Percentiles rank a stretch among this genome's conserved stretches.
These are phyloP conservation scores for Neuroterus valhalla DNA, from an alignment of 1,140 invertebrate species.

Conservation along the genomic window DNA sequence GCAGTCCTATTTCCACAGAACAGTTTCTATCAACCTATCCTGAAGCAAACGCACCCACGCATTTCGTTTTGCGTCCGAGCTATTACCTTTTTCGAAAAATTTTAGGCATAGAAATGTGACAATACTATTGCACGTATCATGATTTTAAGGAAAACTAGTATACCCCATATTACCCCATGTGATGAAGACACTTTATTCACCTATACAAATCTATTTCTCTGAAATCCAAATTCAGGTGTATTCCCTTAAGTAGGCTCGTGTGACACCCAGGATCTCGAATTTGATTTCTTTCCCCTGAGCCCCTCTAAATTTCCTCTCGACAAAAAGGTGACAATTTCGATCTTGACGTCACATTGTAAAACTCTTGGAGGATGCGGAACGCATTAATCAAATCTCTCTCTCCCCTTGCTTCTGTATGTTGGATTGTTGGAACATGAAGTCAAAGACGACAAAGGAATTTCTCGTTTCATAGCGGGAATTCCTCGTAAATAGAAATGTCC, in stretches of 20 bases:
- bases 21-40: no score
- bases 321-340: conserved; percentile 17
- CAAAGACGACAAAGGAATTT: conserved; percentile 26
- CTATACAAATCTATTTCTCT: background rate
- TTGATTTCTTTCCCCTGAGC: conserved; percentile 11
- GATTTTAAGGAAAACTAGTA: conserved; percentile 13
- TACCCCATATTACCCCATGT: background rate
- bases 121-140: background rate
- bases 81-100: no score
- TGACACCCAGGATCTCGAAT: conserved; percentile 2
- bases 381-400: conserved; percentile 21
- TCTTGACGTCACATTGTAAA: conserved; percentile 18
- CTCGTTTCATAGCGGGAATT: conserved; percentile 29
- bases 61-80: no score
- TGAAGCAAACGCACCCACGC: no score
- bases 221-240: conserved; percentile 21
- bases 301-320: conserved; percentile 17
- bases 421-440: conserved; percentile 23
- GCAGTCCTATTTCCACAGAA: no score
- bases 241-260: conserved; percentile 25
- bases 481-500: conserved; percentile 29
- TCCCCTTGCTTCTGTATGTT: conserved; percentile 16
- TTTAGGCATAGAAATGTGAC: no score
- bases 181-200: background rate
- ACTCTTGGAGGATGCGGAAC: conserved; percentile 10